phyloP scores from a whole-genome alignment of 1,140 invertebrate genomes.

The Thrips palmi region DNA sequence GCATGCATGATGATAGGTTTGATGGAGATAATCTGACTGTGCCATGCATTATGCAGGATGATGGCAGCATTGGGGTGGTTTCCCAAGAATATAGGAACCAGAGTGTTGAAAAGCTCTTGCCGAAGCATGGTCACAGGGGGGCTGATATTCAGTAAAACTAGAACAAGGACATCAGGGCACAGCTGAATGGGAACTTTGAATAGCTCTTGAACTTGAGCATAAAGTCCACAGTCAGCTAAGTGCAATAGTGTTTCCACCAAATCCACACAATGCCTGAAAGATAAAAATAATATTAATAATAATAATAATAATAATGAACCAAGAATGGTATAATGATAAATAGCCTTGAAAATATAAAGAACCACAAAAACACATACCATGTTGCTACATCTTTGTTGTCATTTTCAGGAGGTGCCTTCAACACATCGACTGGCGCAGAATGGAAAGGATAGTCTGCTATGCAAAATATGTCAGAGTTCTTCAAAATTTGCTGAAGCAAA shows the following conservation, averaged over 20 bases:
- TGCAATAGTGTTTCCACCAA: conserved; percentile 73
- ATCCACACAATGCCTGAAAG: conserved; percentile 54
- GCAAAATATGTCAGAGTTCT: conserved; percentile 84
- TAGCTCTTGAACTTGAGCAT: conserved; percentile 64
- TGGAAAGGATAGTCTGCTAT: conserved; percentile 81
- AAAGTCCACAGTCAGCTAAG: conserved; percentile 71
- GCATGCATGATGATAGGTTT: conserved; percentile 83
- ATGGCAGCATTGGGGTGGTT: conserved; percentile 90
- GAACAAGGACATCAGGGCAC: conserved; percentile 81
- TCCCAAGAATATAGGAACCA: conserved; percentile 80
- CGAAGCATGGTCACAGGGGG: conserved; percentile 51
- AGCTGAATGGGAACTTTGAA: conserved; percentile 84
- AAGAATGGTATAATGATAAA: background rate
- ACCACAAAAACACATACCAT: conserved; percentile 41
- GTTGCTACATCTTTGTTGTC: conserved; percentile 83
- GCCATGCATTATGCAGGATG: conserved; percentile 90
- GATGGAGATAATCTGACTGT: conserved; percentile 43
- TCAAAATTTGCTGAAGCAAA: conserved; percentile 66
- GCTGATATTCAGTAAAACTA: conserved; percentile 71
- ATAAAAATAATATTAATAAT: conserved; percentile 5
- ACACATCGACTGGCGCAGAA: conserved; percentile 63
- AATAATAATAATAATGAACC: background rate
- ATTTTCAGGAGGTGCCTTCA: conserved; percentile 81
- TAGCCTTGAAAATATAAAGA: background rate
- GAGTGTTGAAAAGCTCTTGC: conserved; percentile 64